Evolutionary conservation across 1,140 invertebrate species (phyloP).

Genomic region (Telenomus remus): DNA sequence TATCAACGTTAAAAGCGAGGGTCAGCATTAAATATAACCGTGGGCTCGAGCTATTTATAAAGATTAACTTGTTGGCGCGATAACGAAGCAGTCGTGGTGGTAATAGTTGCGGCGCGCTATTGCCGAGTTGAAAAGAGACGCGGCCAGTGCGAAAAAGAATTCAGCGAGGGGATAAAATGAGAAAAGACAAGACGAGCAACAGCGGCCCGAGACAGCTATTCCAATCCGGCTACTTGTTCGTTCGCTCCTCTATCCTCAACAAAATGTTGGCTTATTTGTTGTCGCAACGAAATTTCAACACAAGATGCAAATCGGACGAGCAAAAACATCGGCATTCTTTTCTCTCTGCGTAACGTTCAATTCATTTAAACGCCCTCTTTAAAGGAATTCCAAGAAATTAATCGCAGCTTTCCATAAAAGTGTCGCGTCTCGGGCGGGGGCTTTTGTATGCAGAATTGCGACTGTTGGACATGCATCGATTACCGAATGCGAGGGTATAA

Average conservation of each 20-base stretch:
- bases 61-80: conserved; percentile 74
- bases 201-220: conserved; percentile 45
- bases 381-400: conserved; percentile 21
- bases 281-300: no score
- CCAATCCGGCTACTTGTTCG: conserved; percentile 48
- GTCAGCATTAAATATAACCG: conserved; percentile 75
- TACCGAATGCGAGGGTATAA: background rate
- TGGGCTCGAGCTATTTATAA: conserved; percentile 73
- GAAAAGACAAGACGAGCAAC: conserved; percentile 38
- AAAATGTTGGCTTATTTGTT: no score
- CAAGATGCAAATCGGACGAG: no score
- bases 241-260: no score
- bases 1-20: conserved; percentile 67
- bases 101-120: conserved; percentile 45
- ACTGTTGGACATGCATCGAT: conserved; percentile 8
- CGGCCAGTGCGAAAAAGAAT: conserved; percentile 46
- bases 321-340: no score
- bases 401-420: conserved; percentile 16
- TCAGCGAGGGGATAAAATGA: conserved; percentile 19
- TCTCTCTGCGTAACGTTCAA: conserved; percentile 25
- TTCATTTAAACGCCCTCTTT: conserved; percentile 24
- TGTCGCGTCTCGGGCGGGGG: background rate
- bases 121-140: conserved; percentile 36
- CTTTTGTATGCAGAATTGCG: conserved; percentile 5
- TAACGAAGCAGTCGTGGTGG: conserved; percentile 69